Evolutionary conservation across 2,888 invertebrate genomes (phyloP), one percentile per base, ranked within the genome.

Genomic region (Argynnis bischoffii): DNA sequence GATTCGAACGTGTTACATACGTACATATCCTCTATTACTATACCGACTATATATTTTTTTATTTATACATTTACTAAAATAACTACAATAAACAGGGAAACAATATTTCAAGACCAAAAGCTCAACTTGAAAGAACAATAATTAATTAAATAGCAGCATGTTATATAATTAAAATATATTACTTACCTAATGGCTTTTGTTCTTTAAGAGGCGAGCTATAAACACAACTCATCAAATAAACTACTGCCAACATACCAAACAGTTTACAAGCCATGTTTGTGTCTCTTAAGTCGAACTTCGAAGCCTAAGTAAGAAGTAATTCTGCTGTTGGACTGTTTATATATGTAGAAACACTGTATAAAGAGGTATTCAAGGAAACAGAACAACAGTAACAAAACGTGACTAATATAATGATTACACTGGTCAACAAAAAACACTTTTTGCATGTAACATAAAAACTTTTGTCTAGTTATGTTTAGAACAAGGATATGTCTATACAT

Each of bases 181-280:
- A 69, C 70, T 68, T 35, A 73, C 69, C 64, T 35, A 66, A 63
- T 1, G 70, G 68, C 31, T 63, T 53, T 53, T 69, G 18, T 13
- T 70, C 67, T 15, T 69, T 57, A 4, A 67, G 47, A 11, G 55
- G 64, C 18, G 57, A 35, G 14, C 69, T 15, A 54, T 53, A 46
- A 5, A 51, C 54, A 63, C 60, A 35, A 55, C 53, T 55, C 31
- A 64, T 48, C 46, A 64, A 66, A 65, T 53, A 70, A 46, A 47
- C 8, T 14, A 63, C 3, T 11, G 13, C 18, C 11, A 70, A 57
- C 26, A 69, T 21, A 31, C 51, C 8, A 41, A 69, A n/a, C 13
- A 64, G n/a, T 51, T 53, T 65, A 8, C 50, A 21, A 21, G 46
- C 31, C 70, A 70, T 72, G 41, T 54, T 72, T 50, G 41, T 57